A percentile compares a stretch with the other conserved stretches of the same genome.
These are phyloP conservation scores for Leguminivora glycinivorella DNA, from an alignment of 1,140 invertebrate species.

Conservation along the genomic window DNA sequence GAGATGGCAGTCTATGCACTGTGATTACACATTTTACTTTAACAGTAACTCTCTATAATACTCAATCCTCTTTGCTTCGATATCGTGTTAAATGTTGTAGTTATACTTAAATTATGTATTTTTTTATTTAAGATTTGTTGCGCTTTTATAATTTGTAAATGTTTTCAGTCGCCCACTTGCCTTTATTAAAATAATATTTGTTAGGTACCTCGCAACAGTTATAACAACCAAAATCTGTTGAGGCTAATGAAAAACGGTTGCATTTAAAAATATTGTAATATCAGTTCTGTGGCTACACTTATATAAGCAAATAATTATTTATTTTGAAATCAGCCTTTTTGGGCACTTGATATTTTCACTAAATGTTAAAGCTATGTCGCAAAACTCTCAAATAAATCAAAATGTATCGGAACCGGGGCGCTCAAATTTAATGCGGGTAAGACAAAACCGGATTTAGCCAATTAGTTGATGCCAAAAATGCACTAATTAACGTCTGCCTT, in stretches of 20 bases:
- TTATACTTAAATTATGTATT: too few relatives aligned
- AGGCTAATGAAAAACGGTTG: neutral
- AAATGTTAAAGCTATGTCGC: constrained; percentile 22
- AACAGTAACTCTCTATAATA: too few relatives aligned
- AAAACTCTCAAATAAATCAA: constrained; percentile 23
- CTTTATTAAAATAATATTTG: too few relatives aligned
- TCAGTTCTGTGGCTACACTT: neutral
- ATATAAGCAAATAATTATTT: neutral
- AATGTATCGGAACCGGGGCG: constrained; percentile 13
- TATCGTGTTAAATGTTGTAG: too few relatives aligned
- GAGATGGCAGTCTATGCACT: too few relatives aligned
- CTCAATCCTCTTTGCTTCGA: too few relatives aligned
- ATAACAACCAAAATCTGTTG: too few relatives aligned
- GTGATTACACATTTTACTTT: too few relatives aligned
- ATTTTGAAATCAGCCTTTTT: neutral
- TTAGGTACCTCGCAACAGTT: too few relatives aligned
- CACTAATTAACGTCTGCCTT: constrained; percentile 18
- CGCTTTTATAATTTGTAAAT: too few relatives aligned
- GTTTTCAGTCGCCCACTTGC: too few relatives aligned
- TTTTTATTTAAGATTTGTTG: too few relatives aligned
- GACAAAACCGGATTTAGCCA: constrained; percentile 10
- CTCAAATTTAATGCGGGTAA: neutral
- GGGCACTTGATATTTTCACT: neutral
- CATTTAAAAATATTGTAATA: neutral
- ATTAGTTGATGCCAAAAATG: constrained; percentile 22